Evolutionary conservation across 2,113 vertebrate species (phyloP).

Genomic region (Ornithorhynchus anatinus): DNA sequence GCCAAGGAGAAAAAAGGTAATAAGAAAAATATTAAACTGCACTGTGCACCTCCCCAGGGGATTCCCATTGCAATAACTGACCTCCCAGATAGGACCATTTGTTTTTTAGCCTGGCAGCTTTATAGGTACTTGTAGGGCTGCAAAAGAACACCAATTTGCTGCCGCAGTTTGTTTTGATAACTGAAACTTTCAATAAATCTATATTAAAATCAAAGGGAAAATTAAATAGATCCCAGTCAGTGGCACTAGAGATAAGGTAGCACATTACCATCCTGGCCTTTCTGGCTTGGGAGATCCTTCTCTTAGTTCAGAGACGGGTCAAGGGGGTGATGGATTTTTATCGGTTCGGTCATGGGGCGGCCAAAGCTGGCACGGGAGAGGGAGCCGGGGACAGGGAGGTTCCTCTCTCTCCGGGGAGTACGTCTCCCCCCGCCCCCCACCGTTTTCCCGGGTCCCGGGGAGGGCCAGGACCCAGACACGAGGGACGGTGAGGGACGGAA

Average conservation of each 20-base stretch:
- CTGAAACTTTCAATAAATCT: constrained; percentile 86
- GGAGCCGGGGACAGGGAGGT: background rate
- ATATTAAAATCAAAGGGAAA: constrained; percentile 86
- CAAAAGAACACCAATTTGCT: constrained; percentile 85
- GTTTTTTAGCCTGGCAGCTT: constrained; percentile 80
- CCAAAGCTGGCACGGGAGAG: background rate
- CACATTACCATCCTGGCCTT: constrained; percentile 69
- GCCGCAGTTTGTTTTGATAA: constrained; percentile 84
- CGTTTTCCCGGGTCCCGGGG: too few relatives aligned
- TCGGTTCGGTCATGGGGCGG: constrained; percentile 15
- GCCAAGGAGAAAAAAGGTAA: constrained; percentile 79
- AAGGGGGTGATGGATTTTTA: constrained; percentile 53
- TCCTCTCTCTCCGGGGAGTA: background rate
- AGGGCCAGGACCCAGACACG: too few relatives aligned
- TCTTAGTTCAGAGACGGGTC: constrained; percentile 58
- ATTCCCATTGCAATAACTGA: constrained; percentile 78
- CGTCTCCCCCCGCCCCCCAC: background rate
- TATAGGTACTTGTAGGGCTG: constrained; percentile 83
- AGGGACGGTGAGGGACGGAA: too few relatives aligned
- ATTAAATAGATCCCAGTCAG: constrained; percentile 78
- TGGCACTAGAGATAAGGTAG: constrained; percentile 74
- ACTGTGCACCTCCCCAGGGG: constrained; percentile 77
- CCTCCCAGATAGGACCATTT: constrained; percentile 81
- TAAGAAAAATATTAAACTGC: constrained; percentile 83
- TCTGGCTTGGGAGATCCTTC: constrained; percentile 49